phyloP scores from a whole-genome alignment of 2,113 vertebrate species.

The Anas platyrhynchos region DNA sequence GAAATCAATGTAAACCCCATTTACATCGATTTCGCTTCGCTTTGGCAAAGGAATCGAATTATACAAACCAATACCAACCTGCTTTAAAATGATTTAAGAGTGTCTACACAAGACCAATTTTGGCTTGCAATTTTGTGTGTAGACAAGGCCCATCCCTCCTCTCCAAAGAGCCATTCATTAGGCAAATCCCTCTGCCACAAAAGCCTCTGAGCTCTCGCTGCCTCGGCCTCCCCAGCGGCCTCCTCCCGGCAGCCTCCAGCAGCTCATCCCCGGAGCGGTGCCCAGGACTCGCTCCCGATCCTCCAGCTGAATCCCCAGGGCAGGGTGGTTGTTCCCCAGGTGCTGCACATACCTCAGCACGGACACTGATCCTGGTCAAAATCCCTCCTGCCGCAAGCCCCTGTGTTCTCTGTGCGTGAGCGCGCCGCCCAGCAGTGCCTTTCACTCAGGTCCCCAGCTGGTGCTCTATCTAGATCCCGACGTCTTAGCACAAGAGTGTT shows the following conservation, averaged over 20 bases:
- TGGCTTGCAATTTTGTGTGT: constrained; percentile 54
- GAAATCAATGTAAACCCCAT: constrained; percentile 66
- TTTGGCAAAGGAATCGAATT: constrained; percentile 71
- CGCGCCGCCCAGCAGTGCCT: not conserved
- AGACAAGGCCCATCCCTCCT: constrained; percentile 53
- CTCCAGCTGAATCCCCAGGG: fast-evolving
- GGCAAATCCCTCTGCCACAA: not conserved
- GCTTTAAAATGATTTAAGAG: constrained; percentile 71
- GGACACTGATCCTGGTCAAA: not conserved
- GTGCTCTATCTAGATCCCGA: fast-evolving
- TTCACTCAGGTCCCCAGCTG: fast-evolving
- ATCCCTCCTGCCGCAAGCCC: not conserved
- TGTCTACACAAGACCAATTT: constrained; percentile 68
- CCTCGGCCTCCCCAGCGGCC: fast-evolving
- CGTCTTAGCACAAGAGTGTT: not conserved
- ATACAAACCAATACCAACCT: constrained; percentile 71
- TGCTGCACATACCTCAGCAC: not conserved
- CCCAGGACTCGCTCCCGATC: not conserved
- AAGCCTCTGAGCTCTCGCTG: not conserved
- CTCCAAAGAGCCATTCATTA: not conserved
- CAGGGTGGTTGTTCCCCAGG: not conserved
- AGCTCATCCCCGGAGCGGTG: fast-evolving
- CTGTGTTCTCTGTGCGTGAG: fast-evolving
- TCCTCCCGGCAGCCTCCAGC: not conserved
- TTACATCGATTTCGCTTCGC: constrained; percentile 67